Evolutionary conservation across 30 jellyfish, hydroid and myxozoan genomes (phyloP).

Genomic region (Pelagia noctiluca): DNA sequence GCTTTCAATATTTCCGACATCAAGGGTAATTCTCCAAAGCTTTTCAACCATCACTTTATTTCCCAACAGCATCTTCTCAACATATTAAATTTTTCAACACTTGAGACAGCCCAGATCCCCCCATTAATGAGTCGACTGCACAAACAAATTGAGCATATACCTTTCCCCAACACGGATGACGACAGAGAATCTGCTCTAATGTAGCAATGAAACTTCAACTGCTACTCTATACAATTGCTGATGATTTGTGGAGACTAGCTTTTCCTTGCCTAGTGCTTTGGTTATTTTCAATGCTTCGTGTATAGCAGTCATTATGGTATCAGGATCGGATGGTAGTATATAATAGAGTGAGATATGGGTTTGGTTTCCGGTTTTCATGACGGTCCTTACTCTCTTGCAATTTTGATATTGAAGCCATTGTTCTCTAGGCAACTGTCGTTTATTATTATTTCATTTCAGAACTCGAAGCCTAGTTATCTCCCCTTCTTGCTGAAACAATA

Average conservation of each 20-base stretch:
- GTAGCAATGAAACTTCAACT: conserved; percentile 22
- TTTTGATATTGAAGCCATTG: conserved; percentile 25
- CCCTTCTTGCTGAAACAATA: neutral
- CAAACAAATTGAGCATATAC: conserved; percentile 63
- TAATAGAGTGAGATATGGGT: conserved; percentile 20
- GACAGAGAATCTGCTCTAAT: conserved; percentile 21
- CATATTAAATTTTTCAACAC: conserved; percentile 9
- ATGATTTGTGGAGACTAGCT: conserved; percentile 12
- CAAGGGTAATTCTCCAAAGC: neutral
- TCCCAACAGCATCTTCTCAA: conserved; percentile 35
- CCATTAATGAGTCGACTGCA: conserved; percentile 31
- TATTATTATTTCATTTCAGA: conserved; percentile 8
- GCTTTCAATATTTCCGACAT: neutral
- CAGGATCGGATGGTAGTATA: conserved; percentile 48
- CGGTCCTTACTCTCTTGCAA: conserved; percentile 37
- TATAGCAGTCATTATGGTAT: conserved; percentile 40
- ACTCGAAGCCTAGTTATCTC: conserved; percentile 25
- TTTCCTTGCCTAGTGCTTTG: conserved; percentile 28
- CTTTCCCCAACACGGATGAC: conserved; percentile 42
- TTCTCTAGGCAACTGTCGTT: conserved; percentile 19
- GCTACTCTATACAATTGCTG: conserved; percentile 57
- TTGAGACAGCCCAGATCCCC: conserved; percentile 7
- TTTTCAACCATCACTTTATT: conserved; percentile 35
- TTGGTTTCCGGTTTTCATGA: conserved; percentile 9
- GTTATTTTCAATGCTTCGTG: conserved; percentile 15